A percentile compares a stretch with the other conserved stretches of the same genome.
These are phyloP conservation scores for Drosophila anomelani DNA, from an alignment of 2,888 invertebrate species.

Conservation along the genomic window DNA sequence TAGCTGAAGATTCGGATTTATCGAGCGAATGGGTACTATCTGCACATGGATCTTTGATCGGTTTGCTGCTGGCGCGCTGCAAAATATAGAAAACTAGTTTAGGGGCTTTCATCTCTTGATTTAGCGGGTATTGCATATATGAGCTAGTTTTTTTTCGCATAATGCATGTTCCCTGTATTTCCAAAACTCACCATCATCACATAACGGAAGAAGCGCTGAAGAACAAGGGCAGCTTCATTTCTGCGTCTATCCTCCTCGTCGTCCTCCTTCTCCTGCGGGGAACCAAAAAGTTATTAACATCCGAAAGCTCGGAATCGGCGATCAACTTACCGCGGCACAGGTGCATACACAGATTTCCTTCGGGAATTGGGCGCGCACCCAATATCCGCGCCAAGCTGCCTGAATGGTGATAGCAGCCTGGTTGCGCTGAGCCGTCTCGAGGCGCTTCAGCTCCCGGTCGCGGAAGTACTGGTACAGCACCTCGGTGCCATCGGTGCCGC, in stretches of 20 bases:
- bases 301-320: fast-evolving
- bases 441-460: slow-evolving; percentile 72
- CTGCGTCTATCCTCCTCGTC: slow-evolving; percentile 18
- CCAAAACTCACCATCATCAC: slow-evolving; percentile 37
- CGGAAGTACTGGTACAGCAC: slow-evolving; percentile 78
- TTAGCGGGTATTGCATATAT: no score
- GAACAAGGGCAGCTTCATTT: slow-evolving; percentile 54
- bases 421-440: slow-evolving; percentile 49
- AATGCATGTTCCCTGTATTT: no score
- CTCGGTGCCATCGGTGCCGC: slow-evolving; percentile 78
- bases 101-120: no score
- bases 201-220: slow-evolving; percentile 68
- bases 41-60: slow-evolving; percentile 38
- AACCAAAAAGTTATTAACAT: no score
- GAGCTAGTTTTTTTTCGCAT: no score
- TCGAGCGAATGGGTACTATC: not conserved
- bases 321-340: slow-evolving; percentile 51
- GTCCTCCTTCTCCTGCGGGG: slow-evolving; percentile 41
- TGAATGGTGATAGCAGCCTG: slow-evolving; percentile 78
- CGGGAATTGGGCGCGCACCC: slow-evolving; percentile 53
- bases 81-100: not conserved
- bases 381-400: slow-evolving; percentile 66
- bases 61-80: slow-evolving; percentile 21
- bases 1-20: not conserved
- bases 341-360: slow-evolving; percentile 59